Conservation (phyloP, 2,888 invertebrate genomes). For the Agrotis puta region DNA sequence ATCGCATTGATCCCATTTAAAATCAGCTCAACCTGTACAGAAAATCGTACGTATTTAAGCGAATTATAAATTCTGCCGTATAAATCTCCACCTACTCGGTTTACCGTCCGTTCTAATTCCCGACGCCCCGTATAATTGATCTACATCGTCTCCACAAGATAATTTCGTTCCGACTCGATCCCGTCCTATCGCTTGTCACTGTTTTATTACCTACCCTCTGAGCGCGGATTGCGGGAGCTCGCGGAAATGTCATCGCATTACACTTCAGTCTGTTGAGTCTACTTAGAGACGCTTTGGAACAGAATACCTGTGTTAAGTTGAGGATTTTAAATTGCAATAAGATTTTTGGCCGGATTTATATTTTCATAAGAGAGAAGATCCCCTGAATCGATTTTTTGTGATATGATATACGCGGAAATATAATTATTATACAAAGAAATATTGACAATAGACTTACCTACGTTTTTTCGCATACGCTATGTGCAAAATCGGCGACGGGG, state of each 20-base stretch:
- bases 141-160: constrained; percentile 75
- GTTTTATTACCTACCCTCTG: constrained; percentile 72
- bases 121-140: constrained; percentile 77
- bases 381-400: background rate
- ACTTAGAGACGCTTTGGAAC: constrained; percentile 34
- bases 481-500: too few relatives aligned
- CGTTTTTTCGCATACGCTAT: too few relatives aligned
- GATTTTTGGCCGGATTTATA: constrained; percentile 3
- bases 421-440: background rate
- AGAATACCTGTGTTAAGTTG: constrained; percentile 17
- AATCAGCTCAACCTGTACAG: constrained; percentile 23
- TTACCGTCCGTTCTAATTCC: constrained; percentile 74
- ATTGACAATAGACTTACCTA: background rate
- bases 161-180: constrained; percentile 76
- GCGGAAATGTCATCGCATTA: constrained; percentile 66
- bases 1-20: constrained; percentile 21
- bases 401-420: background rate
- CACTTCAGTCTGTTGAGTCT: constrained; percentile 54
- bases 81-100: constrained; percentile 78
- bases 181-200: constrained; percentile 72
- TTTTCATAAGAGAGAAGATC: background rate
- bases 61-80: constrained; percentile 67
- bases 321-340: constrained; percentile 17
- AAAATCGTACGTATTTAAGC: constrained; percentile 58
- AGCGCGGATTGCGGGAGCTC: constrained; percentile 66